These are phyloP conservation scores for Apis florea DNA, from an alignment of 1,140 invertebrate species.

Conservation along the genomic window DNA sequence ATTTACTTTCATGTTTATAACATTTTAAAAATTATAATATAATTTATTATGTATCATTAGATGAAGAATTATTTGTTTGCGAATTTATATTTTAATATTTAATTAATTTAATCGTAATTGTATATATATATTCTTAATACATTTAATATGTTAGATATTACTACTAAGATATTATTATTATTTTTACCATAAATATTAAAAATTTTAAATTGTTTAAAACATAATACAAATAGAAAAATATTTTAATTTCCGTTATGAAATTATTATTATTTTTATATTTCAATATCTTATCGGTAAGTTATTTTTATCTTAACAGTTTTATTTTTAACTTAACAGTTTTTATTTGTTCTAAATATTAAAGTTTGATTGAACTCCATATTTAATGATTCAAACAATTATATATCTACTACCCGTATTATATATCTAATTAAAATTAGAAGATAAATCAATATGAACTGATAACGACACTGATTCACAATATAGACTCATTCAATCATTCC, in stretches of 20 bases:
- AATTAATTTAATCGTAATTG: neutral
- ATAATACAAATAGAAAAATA: neutral
- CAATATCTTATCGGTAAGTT: neutral
- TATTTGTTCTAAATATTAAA: neutral
- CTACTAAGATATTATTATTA: neutral
- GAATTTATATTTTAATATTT: neutral
- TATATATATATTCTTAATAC: neutral
- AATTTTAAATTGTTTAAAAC: neutral
- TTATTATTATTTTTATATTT: neutral
- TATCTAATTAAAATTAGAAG: neutral
- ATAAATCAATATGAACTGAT: neutral
- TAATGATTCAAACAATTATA: neutral
- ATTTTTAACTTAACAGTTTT: neutral
- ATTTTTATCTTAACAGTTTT: neutral
- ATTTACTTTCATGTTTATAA: too few relatives aligned
- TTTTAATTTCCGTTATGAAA: neutral
- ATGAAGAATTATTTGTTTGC: neutral
- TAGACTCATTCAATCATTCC: neutral
- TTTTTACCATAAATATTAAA: neutral
- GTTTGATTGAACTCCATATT: neutral
- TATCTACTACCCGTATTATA: too few relatives aligned
- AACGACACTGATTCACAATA: neutral
- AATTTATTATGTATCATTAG: too few relatives aligned
- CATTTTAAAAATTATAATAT: too few relatives aligned
- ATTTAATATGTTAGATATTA: neutral